Percentiles rank a stretch among this genome's conserved stretches.
phyloP scores from a whole-genome alignment of 2,113 vertebrate genomes.

The Eidolon helvum region DNA sequence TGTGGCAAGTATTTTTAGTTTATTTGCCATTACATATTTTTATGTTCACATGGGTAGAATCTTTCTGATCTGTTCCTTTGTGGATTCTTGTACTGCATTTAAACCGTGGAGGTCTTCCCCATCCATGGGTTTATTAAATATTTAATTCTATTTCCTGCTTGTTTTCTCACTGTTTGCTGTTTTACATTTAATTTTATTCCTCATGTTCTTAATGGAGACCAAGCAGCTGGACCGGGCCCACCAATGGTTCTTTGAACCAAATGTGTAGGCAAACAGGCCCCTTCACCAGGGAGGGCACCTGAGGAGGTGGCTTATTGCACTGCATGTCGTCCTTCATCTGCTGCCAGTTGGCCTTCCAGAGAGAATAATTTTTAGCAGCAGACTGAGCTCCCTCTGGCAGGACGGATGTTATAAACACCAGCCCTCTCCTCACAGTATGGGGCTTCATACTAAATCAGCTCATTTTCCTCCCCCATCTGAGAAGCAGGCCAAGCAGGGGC shows the following conservation, averaged over 20 bases:
- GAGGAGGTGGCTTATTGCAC: not conserved
- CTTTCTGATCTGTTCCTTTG: not conserved
- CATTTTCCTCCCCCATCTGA: constrained; percentile 51
- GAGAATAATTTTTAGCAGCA: constrained; percentile 44
- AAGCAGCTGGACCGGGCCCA: not conserved
- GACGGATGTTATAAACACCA: constrained; percentile 60
- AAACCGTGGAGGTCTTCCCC: not conserved
- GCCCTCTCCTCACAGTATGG: constrained; percentile 45
- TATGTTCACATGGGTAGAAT: not conserved
- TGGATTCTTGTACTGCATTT: not conserved
- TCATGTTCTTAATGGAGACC: constrained; percentile 21
- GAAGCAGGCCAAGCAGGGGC: constrained; percentile 64
- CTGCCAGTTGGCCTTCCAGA: constrained; percentile 65
- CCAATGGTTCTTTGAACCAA: not conserved
- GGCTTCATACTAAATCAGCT: constrained; percentile 74
- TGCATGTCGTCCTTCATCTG: not conserved
- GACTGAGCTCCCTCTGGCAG: constrained; percentile 59
- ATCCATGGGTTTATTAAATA: not conserved
- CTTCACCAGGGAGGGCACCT: not conserved
- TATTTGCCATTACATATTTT: not conserved
- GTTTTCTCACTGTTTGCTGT: not conserved
- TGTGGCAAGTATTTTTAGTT: not conserved
- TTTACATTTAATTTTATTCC: not conserved
- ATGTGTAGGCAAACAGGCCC: not conserved
- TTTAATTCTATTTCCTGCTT: not conserved